These are phyloP conservation scores for Plebejus melissa DNA, from an alignment of 2,888 invertebrate species.

Conservation along the genomic window DNA sequence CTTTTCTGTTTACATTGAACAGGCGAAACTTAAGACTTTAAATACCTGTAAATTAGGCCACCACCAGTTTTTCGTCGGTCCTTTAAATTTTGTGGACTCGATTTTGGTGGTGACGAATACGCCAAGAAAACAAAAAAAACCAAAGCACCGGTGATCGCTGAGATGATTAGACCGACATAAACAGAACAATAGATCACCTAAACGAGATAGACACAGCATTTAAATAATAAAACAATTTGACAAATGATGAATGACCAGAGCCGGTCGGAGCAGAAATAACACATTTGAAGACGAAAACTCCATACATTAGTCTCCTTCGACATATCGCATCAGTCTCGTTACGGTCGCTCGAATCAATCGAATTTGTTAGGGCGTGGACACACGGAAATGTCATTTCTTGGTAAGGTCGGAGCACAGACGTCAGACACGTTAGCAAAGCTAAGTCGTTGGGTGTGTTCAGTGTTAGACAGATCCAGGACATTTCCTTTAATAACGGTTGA, in stretches of 20 bases:
- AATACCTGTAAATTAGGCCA: no score
- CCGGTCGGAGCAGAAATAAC: conserved; percentile 15
- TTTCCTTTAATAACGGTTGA: no score
- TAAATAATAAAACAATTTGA: conserved; percentile 16
- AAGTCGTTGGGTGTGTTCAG: no score
- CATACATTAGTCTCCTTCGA: conserved; percentile 25
- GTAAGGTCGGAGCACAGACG: not conserved
- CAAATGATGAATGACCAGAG: conserved; percentile 11
- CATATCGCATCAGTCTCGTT: conserved; percentile 38
- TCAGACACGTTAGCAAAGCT: not conserved
- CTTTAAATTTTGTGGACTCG: not conserved
- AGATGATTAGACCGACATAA: conserved; percentile 12
- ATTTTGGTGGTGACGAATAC: not conserved
- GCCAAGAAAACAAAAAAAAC: not conserved
- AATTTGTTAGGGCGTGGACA: conserved; percentile 27
- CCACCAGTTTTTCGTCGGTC: no score
- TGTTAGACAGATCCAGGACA: no score
- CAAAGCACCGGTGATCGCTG: not conserved
- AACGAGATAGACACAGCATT: conserved; percentile 7
- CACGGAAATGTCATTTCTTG: conserved; percentile 1
- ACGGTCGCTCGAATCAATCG: conserved; percentile 43
- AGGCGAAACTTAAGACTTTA: no score
- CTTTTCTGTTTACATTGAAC: no score
- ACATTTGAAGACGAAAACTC: conserved; percentile 9
- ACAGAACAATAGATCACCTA: conserved; percentile 19